Percentiles rank a stretch among this genome's conserved stretches.
Evolutionary conservation across 2,113 vertebrate species (phyloP).

Genomic region (Periophthalmodon schlosseri): DNA sequence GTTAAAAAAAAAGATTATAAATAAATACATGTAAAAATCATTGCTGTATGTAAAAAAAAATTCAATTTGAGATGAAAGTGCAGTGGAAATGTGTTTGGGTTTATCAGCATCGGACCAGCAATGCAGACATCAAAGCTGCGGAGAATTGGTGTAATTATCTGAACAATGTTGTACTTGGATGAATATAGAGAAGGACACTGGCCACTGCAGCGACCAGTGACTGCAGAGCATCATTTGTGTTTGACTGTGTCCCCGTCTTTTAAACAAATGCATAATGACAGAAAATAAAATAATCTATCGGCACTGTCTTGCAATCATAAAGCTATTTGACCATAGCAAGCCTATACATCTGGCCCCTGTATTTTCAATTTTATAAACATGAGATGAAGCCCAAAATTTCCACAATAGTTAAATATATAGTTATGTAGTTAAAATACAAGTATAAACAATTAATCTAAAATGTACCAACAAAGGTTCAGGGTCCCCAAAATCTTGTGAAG

Average conservation of each 20-base stretch:
- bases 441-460: not conserved
- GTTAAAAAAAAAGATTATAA: too few species aligned
- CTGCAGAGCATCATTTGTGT: constrained; percentile 7
- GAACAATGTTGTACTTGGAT: constrained; percentile 23
- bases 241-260: not conserved
- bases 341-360: not conserved
- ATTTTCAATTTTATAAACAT: not conserved
- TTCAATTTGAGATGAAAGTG: constrained; percentile 67
- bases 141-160: constrained; percentile 48
- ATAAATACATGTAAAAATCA: constrained; percentile 21
- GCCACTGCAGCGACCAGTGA: constrained; percentile 23
- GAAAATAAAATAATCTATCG: not conserved
- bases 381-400: not conserved
- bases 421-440: not conserved
- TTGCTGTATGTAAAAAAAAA: constrained; percentile 35
- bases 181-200: constrained; percentile 12
- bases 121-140: constrained; percentile 61
- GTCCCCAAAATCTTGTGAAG: not conserved
- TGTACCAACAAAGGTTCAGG: not conserved
- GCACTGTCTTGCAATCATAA: not conserved
- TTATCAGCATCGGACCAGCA: constrained; percentile 55
- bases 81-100: constrained; percentile 62
- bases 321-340: not conserved
- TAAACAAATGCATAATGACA: not conserved
- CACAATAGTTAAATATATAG: not conserved